Evolutionary conservation across 2,113 vertebrate genomes (phyloP).

Genomic region (Paedocypris sp.): DNA sequence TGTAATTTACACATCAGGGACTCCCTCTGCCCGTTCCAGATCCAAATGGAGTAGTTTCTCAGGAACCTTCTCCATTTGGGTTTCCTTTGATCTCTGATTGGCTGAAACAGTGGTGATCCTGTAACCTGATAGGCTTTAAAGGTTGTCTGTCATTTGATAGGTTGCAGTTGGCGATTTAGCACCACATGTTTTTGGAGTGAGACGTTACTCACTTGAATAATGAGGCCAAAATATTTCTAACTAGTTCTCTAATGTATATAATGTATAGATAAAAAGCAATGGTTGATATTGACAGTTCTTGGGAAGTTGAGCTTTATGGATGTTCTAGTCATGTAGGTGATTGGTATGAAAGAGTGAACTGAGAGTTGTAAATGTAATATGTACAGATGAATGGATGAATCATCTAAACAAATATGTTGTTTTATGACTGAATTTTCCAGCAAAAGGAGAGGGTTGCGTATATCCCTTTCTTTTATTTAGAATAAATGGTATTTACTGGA

Average conservation of each 20-base stretch:
- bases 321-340: conserved; percentile 4
- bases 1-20: neutral
- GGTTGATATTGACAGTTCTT: conserved; percentile 51
- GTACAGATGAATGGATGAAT: conserved; percentile 10
- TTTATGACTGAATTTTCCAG: conserved; percentile 15
- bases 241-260: conserved; percentile 76
- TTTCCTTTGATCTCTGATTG: neutral
- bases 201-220: neutral
- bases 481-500: conserved; percentile 79
- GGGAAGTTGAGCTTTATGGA: conserved; percentile 1
- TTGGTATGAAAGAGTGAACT: conserved; percentile 10
- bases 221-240: conserved; percentile 31
- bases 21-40: neutral
- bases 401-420: conserved; percentile 6
- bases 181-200: conserved; percentile 5
- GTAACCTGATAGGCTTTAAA: conserved; percentile 21
- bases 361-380: conserved; percentile 11
- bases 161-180: conserved; percentile 9
- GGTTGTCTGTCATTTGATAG: conserved; percentile 8
- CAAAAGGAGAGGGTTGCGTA: conserved; percentile 6
- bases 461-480: conserved; percentile 36
- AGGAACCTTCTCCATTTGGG: neutral
- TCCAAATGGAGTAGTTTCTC: neutral
- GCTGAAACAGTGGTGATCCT: neutral
- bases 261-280: conserved; percentile 39